Percentiles rank a stretch among this genome's conserved stretches.
Evolutionary conservation across 2,888 invertebrate genomes (phyloP).

Genomic region (Chrysolina haemoptera): DNA sequence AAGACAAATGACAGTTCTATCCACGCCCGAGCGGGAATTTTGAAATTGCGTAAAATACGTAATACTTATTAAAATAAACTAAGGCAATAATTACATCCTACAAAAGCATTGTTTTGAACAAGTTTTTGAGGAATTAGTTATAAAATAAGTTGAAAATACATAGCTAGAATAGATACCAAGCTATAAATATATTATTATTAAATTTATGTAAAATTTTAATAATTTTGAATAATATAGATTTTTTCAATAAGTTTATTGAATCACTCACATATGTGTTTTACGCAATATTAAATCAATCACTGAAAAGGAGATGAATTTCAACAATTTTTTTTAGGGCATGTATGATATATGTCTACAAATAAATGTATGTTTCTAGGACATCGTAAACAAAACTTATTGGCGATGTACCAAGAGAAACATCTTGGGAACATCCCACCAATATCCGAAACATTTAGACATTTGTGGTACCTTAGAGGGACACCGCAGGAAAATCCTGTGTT

Average conservation of each 20-base stretch:
- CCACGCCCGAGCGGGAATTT: no score
- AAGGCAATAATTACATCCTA: no score
- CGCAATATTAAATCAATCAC: not conserved
- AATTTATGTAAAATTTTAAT: not conserved
- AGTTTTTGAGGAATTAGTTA: not conserved
- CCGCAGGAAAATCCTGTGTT: constrained; percentile 6
- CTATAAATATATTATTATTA: not conserved
- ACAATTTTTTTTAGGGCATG: not conserved
- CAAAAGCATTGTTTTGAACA: constrained; percentile 2
- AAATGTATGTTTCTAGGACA: not conserved
- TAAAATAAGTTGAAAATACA: not conserved
- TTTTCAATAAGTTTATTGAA: not conserved
- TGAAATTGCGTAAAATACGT: no score
- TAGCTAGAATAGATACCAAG: not conserved
- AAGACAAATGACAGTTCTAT: no score
- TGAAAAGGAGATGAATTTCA: not conserved
- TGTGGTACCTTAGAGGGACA: not conserved
- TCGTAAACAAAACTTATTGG: constrained; percentile 14
- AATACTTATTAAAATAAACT: no score
- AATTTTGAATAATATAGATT: not conserved
- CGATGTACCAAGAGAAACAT: constrained; percentile 11
- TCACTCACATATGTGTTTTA: not conserved
- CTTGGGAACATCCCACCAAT: constrained; percentile 1
- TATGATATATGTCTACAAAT: not conserved
- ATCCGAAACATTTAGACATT: constrained; percentile 1